phyloP scores from a whole-genome alignment of 2,113 vertebrate genomes.

The Percina caprodes region DNA sequence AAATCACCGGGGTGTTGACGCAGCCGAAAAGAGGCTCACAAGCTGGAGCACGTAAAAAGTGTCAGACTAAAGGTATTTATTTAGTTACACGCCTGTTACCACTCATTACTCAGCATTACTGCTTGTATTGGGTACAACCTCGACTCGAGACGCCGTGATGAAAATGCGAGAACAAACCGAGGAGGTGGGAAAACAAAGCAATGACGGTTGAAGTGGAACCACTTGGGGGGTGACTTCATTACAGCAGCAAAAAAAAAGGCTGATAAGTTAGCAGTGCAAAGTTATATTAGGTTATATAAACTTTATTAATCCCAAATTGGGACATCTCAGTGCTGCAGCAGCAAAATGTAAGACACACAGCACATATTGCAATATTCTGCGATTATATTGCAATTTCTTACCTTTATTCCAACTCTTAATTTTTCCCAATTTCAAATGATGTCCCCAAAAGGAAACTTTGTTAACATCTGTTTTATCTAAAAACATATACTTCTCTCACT shows the following conservation, averaged over 20 bases:
- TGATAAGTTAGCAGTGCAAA: conserved; percentile 21
- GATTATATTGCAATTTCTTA: no score
- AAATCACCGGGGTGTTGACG: conserved; percentile 60
- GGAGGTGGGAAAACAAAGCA: conserved; percentile 16
- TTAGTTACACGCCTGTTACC: conserved; percentile 55
- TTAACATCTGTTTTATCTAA: no score
- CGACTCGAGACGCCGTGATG: not conserved
- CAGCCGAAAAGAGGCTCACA: conserved; percentile 52
- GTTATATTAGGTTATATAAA: not conserved
- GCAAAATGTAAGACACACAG: no score
- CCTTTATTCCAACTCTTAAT: no score
- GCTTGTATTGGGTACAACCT: conserved; percentile 49
- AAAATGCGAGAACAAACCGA: conserved; percentile 17
- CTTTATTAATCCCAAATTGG: no score
- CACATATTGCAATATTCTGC: no score
- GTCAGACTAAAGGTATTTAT: conserved; percentile 60
- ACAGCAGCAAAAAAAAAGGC: conserved; percentile 4
- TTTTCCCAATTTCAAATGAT: no score
- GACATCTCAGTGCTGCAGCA: no score
- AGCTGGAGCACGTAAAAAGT: conserved; percentile 60
- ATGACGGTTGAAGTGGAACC: conserved; percentile 3
- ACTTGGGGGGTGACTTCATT: conserved; percentile 35
- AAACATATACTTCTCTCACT: no score
- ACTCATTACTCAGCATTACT: conserved; percentile 67
- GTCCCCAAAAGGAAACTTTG: no score